Percentiles rank a stretch among this genome's conserved stretches.
Conservation (phyloP, 2,797 vertebrate species). For the Cynodonichthys magdalenae region DNA sequence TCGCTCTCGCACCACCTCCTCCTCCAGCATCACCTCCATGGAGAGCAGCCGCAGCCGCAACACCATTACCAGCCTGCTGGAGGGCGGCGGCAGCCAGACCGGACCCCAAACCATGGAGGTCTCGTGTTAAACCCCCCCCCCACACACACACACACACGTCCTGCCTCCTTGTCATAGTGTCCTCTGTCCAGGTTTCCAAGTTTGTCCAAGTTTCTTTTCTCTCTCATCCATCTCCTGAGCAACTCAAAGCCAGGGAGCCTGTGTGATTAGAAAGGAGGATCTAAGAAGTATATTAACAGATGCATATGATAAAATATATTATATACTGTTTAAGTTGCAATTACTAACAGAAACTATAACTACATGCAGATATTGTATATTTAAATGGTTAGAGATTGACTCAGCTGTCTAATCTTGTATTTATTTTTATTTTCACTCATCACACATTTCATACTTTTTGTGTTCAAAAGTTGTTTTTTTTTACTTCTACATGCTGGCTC, state of each 20-base stretch:
- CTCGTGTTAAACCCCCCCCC: constrained; percentile 85
- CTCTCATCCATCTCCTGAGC: constrained; percentile 45
- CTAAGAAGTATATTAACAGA: constrained; percentile 76
- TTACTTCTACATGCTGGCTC: constrained; percentile 12
- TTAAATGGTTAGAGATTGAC: constrained; percentile 41
- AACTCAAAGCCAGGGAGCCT: constrained; percentile 52
- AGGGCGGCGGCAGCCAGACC: constrained; percentile 83
- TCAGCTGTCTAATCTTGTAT: constrained; percentile 51
- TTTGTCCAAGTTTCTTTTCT: constrained; percentile 1
- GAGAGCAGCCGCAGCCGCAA: constrained; percentile 89
- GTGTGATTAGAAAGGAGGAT: constrained; percentile 73
- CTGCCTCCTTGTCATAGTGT: constrained; percentile 40
- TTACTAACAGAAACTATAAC: constrained; percentile 54
- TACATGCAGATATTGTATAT: constrained; percentile 60
- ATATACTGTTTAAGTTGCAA: constrained; percentile 62
- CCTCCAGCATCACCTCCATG: constrained; percentile 91
- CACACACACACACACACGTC: background rate
- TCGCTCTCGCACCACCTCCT: constrained; percentile 92
- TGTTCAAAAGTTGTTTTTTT: constrained; percentile 19
- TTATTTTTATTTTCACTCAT: constrained; percentile 64
- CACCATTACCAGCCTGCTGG: constrained; percentile 87
- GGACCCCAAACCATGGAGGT: constrained; percentile 94
- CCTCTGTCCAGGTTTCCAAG: constrained; percentile 38
- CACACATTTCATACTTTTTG: constrained; percentile 32
- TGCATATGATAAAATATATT: constrained; percentile 72